These are phyloP conservation scores for Rattus rattus DNA, from an alignment of 2,113 vertebrate genomes.

Conservation along the genomic window DNA sequence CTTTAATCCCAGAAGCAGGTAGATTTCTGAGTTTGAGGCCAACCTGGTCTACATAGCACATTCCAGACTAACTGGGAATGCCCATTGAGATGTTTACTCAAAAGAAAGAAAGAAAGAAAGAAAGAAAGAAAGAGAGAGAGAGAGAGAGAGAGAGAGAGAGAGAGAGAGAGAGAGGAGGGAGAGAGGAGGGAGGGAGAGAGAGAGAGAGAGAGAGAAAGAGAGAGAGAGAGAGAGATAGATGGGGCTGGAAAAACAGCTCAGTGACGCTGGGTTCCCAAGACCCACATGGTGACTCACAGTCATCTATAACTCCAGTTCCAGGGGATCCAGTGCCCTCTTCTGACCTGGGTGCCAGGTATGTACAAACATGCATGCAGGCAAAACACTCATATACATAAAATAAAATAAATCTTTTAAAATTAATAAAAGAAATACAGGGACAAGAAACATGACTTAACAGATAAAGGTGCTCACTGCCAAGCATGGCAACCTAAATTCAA, in stretches of 20 bases:
- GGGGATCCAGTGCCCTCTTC: neutral
- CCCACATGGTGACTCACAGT: neutral
- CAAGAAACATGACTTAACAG: neutral
- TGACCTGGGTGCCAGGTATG: neutral
- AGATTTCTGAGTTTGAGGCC: neutral
- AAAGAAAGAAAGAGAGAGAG: too few relatives aligned
- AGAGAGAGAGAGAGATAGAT: neutral
- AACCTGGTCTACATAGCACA: neutral
- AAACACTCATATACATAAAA: neutral
- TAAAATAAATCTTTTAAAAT: neutral
- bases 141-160: too few relatives aligned
- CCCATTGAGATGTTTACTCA: neutral
- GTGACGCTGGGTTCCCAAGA: neutral
- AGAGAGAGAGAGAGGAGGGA: too few relatives aligned
- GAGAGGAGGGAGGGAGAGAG: neutral
- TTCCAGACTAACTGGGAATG: neutral
- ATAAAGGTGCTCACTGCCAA: neutral
- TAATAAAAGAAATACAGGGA: neutral
- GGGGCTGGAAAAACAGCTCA: neutral
- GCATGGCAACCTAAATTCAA: neutral
- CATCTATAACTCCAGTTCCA: neutral
- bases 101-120: neutral
- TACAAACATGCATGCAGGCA: neutral
- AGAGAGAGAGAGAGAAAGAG: too few relatives aligned
- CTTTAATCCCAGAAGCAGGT: neutral